These are phyloP conservation scores for Leptinotarsa texana DNA, from an alignment of 1,140 invertebrate genomes.

Conservation along the genomic window DNA sequence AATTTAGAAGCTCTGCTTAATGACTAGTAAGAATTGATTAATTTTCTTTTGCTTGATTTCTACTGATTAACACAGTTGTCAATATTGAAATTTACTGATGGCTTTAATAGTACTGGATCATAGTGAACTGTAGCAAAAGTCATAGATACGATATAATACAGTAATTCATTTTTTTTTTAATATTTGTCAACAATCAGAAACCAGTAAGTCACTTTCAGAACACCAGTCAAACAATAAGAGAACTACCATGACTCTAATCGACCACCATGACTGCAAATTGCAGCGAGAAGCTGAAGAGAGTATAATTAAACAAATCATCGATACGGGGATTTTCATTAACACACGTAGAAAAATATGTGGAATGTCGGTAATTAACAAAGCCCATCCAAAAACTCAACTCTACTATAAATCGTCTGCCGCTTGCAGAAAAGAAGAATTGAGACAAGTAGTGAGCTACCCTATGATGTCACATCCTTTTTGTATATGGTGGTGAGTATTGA, in stretches of 20 bases:
- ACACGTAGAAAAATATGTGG: conserved; percentile 28
- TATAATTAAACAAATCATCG: conserved; percentile 29
- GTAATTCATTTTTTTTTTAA: no score
- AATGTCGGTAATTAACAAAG: conserved; percentile 32
- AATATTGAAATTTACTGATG: no score
- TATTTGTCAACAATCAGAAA: no score
- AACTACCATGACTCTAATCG: neutral
- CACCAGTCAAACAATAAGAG: no score
- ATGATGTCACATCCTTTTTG: conserved; percentile 39
- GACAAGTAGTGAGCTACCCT: conserved; percentile 25
- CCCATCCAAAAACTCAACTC: conserved; percentile 33
- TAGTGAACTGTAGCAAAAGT: no score
- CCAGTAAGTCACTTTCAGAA: no score
- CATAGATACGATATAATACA: no score
- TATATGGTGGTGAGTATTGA: conserved; percentile 21
- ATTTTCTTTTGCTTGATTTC: no score
- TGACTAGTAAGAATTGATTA: no score
- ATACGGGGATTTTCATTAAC: conserved; percentile 36
- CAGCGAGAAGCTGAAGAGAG: neutral
- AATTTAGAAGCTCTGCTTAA: no score
- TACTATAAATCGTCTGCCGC: conserved; percentile 35
- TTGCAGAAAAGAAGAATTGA: conserved; percentile 35
- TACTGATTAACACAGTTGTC: no score
- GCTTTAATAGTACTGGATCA: no score
- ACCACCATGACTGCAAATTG: conserved; percentile 4